Base-by-base conservation (phyloP, 1,140 invertebrate species). In the Penaeus indicus region DNA sequence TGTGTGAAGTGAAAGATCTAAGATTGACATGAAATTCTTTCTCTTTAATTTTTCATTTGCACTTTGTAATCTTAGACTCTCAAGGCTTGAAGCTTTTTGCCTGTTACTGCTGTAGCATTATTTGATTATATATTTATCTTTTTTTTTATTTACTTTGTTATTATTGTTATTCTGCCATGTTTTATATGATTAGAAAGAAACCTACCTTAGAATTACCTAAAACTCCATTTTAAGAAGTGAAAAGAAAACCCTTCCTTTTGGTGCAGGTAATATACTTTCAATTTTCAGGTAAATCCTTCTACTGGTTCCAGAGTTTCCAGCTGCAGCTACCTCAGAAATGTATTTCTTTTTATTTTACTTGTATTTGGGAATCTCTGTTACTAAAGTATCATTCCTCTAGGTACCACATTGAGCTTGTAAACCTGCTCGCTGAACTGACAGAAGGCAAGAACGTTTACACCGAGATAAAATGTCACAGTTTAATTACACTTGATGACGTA, bases 391-490 rank as follows among this genome's bases (percentile, higher is more conserved):
- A 80, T 89, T 79, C 93, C 90, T 94, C 94, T 86, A 97, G 97
- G 91, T 99, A 99, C 93, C 99, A 99, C 92, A 97, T 99, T 67
- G 97, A 99, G 93, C 94, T 99, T 77, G 98, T 99, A 0, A 98
- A 98, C 93, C 94, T 99, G 60, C 94, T 99, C 38, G 98, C 98
- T 10, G 97, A 97, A 92, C 99, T 98, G 93, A 99, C 99, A 0
- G 98, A 99, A 95, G 99, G 98, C 27, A 99, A 99, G 93, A 99
- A 99, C 93, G 97, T 99, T 3, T 98, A 98, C 92, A 99, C 99
- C 0, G 99, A 99, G 94, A 99, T 99, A 85, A 99, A 99, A 93
- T 99, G 98, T 92, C 98, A 99, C 92, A 98, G 97, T 93, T 94
- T 99, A n/a, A 93, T 99, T 63, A 97, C 98, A n/a, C 94, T 99